These are phyloP conservation scores for Microtus obscurus DNA, from an alignment of 2,797 vertebrate genomes.

Conservation along the genomic window DNA sequence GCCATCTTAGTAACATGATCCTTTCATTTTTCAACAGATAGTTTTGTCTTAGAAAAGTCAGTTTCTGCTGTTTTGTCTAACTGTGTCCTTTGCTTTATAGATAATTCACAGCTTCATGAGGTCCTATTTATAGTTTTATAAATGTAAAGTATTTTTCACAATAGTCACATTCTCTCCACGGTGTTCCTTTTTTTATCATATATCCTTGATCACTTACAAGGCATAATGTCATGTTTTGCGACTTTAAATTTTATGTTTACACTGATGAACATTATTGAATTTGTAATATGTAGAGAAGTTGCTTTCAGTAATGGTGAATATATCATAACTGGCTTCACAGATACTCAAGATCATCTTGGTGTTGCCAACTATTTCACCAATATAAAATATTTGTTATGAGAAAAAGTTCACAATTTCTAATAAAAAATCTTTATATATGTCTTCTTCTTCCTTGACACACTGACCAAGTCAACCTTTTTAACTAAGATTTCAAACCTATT, in stretches of 20 bases:
- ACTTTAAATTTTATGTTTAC: not conserved
- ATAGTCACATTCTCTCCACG: not conserved
- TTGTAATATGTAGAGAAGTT: not conserved
- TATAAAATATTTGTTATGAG: conserved; percentile 34
- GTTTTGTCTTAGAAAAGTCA: not conserved
- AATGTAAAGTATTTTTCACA: not conserved
- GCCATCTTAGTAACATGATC: not conserved
- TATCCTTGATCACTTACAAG: not conserved
- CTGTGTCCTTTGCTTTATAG: no score
- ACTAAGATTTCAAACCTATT: not conserved
- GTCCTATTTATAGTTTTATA: not conserved
- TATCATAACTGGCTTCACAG: not conserved
- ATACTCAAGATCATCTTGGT: not conserved
- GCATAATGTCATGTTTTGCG: not conserved
- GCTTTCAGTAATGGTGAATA: not conserved
- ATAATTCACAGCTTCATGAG: no score
- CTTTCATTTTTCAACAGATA: not conserved
- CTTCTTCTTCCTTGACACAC: not conserved
- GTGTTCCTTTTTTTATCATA: not conserved
- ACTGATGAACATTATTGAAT: not conserved
- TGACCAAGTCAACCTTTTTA: not conserved
- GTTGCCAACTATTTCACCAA: not conserved
- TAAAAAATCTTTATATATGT: not conserved
- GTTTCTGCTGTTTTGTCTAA: no score
- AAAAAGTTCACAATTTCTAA: not conserved